Percentiles rank a stretch among this genome's conserved stretches.
phyloP scores from a whole-genome alignment of 2,888 invertebrate species.

The Beris morrisii region DNA sequence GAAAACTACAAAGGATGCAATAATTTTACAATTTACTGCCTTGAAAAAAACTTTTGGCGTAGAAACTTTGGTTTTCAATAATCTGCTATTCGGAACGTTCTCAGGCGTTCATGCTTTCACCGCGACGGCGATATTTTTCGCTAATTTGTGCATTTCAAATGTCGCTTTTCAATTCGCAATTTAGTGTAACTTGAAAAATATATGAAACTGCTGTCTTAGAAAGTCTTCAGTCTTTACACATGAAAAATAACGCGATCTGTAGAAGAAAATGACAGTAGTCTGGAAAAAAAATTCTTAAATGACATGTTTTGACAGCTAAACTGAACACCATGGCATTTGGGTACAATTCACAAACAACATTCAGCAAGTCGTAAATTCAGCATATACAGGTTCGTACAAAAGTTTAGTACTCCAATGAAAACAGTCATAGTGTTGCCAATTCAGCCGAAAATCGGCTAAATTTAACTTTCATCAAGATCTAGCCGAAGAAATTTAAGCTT shows the following conservation, averaged over 20 bases:
- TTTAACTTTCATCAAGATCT: no score
- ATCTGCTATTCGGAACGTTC: constrained; percentile 5
- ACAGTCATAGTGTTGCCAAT: no score
- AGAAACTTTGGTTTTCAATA: no score
- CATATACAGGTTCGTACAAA: no score
- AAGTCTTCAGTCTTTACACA: constrained; percentile 14
- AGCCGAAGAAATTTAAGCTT: no score
- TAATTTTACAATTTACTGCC: no score
- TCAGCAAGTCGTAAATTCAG: neutral
- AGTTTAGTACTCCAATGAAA: no score
- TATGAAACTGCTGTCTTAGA: neutral
- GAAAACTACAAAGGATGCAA: no score
- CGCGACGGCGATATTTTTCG: constrained; percentile 18
- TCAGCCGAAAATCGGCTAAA: no score
- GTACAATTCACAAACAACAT: neutral
- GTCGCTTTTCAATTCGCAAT: neutral
- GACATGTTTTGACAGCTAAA: constrained; percentile 42
- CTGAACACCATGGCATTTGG: constrained; percentile 11
- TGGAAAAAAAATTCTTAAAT: constrained; percentile 28
- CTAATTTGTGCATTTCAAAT: neutral
- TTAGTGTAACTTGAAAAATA: neutral
- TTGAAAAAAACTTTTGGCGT: no score
- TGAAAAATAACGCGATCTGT: constrained; percentile 3
- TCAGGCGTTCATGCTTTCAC: constrained; percentile 28
- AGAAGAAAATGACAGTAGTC: constrained; percentile 18